Conservation (phyloP, 2,888 invertebrate species). For the Icerya purchasi region DNA sequence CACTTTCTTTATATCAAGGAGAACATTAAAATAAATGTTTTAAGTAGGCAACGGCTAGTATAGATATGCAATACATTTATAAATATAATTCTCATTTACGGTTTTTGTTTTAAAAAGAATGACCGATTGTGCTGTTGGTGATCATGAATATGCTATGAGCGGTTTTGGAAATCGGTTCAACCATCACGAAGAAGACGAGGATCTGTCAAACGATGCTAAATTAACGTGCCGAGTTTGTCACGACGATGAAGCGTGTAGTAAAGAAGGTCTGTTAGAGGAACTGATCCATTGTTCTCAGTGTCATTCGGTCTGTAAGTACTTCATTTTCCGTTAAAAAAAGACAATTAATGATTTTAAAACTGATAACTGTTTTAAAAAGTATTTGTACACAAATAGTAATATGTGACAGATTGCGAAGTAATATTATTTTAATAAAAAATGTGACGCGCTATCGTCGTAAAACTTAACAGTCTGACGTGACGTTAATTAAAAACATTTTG, state of each 20-base stretch:
- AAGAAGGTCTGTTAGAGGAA: constrained; percentile 30
- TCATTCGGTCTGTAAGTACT: constrained; percentile 35
- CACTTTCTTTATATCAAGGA: too few relatives aligned
- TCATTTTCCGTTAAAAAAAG: too few relatives aligned
- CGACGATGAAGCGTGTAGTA: constrained; percentile 27
- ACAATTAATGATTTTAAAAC: too few relatives aligned
- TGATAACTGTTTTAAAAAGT: too few relatives aligned
- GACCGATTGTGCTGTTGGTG: constrained; percentile 19
- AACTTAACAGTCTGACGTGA: neutral
- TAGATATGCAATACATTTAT: too few relatives aligned
- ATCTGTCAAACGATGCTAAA: too few relatives aligned
- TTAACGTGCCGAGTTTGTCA: constrained; percentile 30
- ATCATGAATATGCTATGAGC: constrained; percentile 27
- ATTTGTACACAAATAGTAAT: too few relatives aligned
- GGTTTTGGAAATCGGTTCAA: constrained; percentile 10
- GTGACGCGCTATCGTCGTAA: neutral
- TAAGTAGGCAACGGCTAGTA: too few relatives aligned
- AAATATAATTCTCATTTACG: neutral
- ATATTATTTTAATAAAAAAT: neutral
- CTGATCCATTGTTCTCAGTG: constrained; percentile 39
- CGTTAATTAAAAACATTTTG: neutral
- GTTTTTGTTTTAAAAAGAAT: neutral
- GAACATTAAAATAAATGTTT: too few relatives aligned
- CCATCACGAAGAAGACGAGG: constrained; percentile 10
- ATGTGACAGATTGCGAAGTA: too few relatives aligned